Percentiles rank a stretch among this genome's conserved stretches.
Conservation (phyloP, 2,888 invertebrate species). For the Sympetrum striolatum region DNA sequence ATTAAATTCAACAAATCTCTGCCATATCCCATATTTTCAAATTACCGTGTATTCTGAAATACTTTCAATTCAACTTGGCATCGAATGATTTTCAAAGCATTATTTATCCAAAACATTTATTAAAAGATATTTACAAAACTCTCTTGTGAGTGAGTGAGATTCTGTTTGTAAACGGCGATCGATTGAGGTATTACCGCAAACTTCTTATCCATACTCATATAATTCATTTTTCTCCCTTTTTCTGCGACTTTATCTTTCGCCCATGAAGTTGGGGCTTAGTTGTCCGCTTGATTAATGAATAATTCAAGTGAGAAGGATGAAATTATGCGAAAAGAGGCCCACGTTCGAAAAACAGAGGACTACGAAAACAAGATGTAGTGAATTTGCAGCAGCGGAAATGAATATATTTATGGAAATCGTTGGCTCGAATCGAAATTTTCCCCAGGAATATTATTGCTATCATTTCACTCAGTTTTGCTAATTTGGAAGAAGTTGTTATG, state of each 20-base stretch:
- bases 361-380: not conserved
- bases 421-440: not conserved
- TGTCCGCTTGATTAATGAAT: not conserved
- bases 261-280: not conserved
- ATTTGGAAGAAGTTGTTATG: no score
- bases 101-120: no score
- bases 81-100: no score
- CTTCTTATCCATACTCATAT: not conserved
- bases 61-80: no score
- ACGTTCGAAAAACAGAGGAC: not conserved
- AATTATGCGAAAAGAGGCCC: not conserved
- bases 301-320: not conserved
- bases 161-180: no score
- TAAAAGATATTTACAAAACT: no score
- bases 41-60: no score
- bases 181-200: not conserved
- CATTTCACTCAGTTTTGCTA: no score
- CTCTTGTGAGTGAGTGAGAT: no score
- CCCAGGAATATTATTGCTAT: no score
- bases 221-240: not conserved
- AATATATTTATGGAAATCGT: not conserved
- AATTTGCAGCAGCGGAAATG: not conserved
- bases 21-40: no score
- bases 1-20: no score
- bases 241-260: not conserved